phyloP scores from a whole-genome alignment of 2,888 invertebrate species.

The Linhomoeus sp. region DNA sequence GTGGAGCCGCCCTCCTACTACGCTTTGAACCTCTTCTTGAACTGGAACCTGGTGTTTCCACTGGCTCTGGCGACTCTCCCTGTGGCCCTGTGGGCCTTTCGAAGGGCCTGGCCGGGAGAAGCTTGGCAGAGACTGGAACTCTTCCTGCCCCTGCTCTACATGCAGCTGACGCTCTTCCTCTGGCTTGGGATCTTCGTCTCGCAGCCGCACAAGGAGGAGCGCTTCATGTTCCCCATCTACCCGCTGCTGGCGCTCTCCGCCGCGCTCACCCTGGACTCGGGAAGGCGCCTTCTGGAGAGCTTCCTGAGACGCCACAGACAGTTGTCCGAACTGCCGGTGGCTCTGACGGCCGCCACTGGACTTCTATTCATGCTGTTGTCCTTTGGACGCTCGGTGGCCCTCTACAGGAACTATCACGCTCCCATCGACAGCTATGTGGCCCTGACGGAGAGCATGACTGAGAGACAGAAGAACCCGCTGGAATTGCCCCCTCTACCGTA shows the following conservation, averaged over 20 bases:
- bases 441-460: not conserved
- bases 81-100: constrained; percentile 3
- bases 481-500: not conserved
- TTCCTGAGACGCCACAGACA: no score
- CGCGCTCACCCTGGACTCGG: constrained; percentile 39
- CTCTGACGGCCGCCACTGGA: no score
- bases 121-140: no score
- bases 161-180: constrained; percentile 45
- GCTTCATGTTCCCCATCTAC: constrained; percentile 63
- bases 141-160: no score
- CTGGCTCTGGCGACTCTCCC: constrained; percentile 39
- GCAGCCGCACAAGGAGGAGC: constrained; percentile 69
- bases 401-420: not conserved
- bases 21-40: constrained; percentile 72
- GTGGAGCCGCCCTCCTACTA: constrained; percentile 70
- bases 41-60: constrained; percentile 69
- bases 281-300: constrained; percentile 9
- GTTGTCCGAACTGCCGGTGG: no score
- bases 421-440: not conserved
- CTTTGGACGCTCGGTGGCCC: not conserved
- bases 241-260: constrained; percentile 44
- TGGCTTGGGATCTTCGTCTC: constrained; percentile 73
- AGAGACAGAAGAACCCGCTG: not conserved
- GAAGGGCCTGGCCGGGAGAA: no score
- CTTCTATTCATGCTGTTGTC: no score